Conservation (phyloP, 2,888 invertebrate species). For the Protonemura montana region DNA sequence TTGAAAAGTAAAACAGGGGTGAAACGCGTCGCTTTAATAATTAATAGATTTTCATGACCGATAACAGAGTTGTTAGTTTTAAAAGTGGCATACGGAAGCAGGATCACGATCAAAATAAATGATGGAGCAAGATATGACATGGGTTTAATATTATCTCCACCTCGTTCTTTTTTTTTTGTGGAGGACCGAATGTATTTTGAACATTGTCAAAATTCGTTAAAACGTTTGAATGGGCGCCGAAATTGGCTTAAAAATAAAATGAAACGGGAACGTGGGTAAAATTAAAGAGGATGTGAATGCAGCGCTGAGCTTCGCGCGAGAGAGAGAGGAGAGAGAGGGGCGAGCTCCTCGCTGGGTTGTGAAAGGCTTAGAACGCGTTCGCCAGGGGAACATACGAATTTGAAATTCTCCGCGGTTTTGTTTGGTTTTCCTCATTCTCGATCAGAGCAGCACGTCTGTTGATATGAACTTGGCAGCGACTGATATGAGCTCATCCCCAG, state of each 20-base stretch:
- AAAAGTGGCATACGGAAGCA: background rate
- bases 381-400: conserved; percentile 31
- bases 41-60: background rate
- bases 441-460: conserved; percentile 37
- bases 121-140: background rate
- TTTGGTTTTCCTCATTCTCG: conserved; percentile 43
- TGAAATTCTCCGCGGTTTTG: conserved; percentile 45
- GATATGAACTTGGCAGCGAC: conserved; percentile 33
- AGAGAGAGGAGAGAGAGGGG: conserved; percentile 21
- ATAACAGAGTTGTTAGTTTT: too few species aligned
- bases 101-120: background rate
- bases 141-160: background rate
- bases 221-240: background rate
- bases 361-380: conserved; percentile 12
- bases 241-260: conserved; percentile 4
- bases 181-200: background rate
- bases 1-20: background rate
- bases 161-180: too few species aligned
- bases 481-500: conserved; percentile 30
- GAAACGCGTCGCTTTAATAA: background rate
- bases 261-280: conserved; percentile 15
- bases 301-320: background rate
- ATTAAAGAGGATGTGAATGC: conserved; percentile 13
- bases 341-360: background rate
- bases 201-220: conserved; percentile 1